These are phyloP conservation scores for Poeciliopsis paucimaculata DNA, from an alignment of 2,797 vertebrate genomes.

Conservation along the genomic window DNA sequence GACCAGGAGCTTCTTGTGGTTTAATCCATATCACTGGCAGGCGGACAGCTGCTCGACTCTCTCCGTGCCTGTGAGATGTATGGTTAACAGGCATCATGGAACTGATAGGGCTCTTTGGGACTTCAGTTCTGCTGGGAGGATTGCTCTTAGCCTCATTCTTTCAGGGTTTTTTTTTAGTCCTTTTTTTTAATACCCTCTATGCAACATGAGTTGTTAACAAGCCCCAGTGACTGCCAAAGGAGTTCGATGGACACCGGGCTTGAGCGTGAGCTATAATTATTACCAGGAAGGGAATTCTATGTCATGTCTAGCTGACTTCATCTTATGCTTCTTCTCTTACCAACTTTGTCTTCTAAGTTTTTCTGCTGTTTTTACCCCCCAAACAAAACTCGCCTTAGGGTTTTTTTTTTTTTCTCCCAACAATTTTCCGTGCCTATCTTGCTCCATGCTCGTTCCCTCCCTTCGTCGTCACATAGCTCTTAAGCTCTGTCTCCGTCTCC, in stretches of 20 bases:
- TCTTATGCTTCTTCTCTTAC: background rate
- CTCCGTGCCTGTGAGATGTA: constrained; percentile 38
- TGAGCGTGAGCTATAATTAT: constrained; percentile 15
- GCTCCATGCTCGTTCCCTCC: constrained; percentile 39
- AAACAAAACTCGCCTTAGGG: background rate
- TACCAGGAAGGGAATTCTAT: constrained; percentile 2
- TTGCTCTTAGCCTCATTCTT: constrained; percentile 26
- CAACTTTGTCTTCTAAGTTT: background rate
- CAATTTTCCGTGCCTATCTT: constrained; percentile 22
- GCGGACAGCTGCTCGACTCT: constrained; percentile 51
- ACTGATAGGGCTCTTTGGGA: constrained; percentile 65
- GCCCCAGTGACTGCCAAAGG: constrained; percentile 7
- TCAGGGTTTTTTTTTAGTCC: background rate
- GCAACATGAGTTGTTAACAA: constrained; percentile 18
- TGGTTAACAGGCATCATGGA: constrained; percentile 61
- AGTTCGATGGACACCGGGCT: constrained; percentile 2
- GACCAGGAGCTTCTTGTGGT: constrained; percentile 12
- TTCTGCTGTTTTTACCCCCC: background rate
- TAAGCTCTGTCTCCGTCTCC: constrained; percentile 25
- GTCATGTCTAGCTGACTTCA: constrained; percentile 1
- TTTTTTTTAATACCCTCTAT: background rate
- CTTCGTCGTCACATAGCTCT: constrained; percentile 23
- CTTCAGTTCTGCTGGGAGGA: constrained; percentile 29
- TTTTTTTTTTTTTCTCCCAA: background rate
- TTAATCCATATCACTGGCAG: constrained; percentile 15